phyloP scores from a whole-genome alignment of 2,888 invertebrate species.

The Antheraea assamensis region DNA sequence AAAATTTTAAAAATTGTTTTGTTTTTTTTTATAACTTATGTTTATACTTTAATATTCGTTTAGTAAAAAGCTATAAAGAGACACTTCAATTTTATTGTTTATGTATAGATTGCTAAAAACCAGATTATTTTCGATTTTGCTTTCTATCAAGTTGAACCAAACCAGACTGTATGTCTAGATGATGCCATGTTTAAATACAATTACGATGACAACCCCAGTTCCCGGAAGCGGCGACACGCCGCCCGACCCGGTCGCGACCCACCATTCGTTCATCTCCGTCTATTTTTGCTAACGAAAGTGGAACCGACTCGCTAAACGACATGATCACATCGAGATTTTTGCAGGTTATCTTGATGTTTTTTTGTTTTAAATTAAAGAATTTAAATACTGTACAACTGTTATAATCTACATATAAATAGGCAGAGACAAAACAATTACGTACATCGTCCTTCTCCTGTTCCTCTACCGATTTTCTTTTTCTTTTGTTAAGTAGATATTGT shows the following conservation, averaged over 20 bases:
- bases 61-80: too few relatives aligned
- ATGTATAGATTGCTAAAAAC: neutral
- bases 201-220: constrained; percentile 40
- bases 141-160: neutral
- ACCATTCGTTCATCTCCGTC: constrained; percentile 55
- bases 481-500: too few relatives aligned
- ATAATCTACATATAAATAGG: neutral
- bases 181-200: neutral
- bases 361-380: too few relatives aligned
- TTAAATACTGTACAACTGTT: too few relatives aligned
- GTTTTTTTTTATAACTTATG: too few relatives aligned
- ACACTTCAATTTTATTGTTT: neutral
- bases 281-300: constrained; percentile 77
- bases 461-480: too few relatives aligned
- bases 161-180: neutral
- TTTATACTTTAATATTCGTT: too few relatives aligned
- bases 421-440: too few relatives aligned
- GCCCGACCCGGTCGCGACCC: constrained; percentile 44
- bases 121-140: neutral
- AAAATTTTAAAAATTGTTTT: too few relatives aligned
- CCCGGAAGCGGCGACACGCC: constrained; percentile 72
- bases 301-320: constrained; percentile 57
- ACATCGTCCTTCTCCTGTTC: too few relatives aligned
- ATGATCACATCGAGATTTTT: constrained; percentile 32
- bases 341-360: constrained; percentile 24